Conservation (phyloP, 2,888 invertebrate species). For the Encarsia formosa region DNA sequence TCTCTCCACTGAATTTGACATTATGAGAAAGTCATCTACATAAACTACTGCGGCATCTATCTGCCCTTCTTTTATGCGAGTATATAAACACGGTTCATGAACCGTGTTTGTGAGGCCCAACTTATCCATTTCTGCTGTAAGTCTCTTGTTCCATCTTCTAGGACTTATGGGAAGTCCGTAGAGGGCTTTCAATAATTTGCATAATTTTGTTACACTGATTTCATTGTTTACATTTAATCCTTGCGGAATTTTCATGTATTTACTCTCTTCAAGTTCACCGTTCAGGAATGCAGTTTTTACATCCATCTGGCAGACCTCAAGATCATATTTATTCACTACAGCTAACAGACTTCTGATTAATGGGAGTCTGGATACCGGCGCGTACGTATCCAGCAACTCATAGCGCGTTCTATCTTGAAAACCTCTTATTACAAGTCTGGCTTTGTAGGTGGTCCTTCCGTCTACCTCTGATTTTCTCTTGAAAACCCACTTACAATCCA, state of each 20-base stretch:
- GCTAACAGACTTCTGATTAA: slow-evolving; percentile 11
- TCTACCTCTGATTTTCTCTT: slow-evolving; percentile 6
- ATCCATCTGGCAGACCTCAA: slow-evolving; percentile 7
- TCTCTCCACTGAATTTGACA: not conserved
- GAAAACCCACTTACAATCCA: slow-evolving; percentile 14
- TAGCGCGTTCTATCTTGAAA: slow-evolving; percentile 1
- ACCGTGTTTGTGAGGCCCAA: slow-evolving; percentile 27
- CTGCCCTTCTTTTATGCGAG: no score
- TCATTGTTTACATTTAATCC: slow-evolving; percentile 12
- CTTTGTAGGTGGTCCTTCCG: slow-evolving; percentile 1
- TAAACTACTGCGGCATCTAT: slow-evolving; percentile 11
- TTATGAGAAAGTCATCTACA: not conserved
- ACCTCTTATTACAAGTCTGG: slow-evolving; percentile 13
- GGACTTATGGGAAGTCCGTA: no score
- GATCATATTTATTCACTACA: no score
- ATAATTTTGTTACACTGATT: slow-evolving; percentile 17
- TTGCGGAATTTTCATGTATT: slow-evolving; percentile 28
- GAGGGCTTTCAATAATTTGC: no score
- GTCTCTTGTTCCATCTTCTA: slow-evolving; percentile 24
- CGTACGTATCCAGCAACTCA: not conserved
- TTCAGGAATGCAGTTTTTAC: slow-evolving; percentile 30
- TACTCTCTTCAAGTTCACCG: slow-evolving; percentile 10
- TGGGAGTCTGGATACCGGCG: not conserved
- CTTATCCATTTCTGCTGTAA: slow-evolving; percentile 23
- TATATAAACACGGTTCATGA: no score